Base-by-base conservation (phyloP, 2,888 invertebrate species). In the Actias luna region DNA sequence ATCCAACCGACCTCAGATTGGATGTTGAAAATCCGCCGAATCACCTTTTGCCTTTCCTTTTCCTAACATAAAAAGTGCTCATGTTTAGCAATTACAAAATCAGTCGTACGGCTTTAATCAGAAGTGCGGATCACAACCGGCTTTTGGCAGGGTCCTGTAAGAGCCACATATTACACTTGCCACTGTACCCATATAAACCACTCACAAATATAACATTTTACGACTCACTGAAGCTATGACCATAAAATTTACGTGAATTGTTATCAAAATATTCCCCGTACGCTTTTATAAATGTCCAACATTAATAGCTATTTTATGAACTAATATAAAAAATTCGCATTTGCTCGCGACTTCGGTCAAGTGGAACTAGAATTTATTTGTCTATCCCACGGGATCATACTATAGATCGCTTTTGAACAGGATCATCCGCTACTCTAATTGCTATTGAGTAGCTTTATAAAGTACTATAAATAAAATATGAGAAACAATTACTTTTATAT, bases 121-220 rank as follows among this genome's bases (percentile, higher is more conserved):
- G 69, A 66, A 68, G 67, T 66, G 62, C 66, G 61, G 58, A 50
- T 67, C 29, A 29, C 59, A 42, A 42, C 27, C 36, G 29, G 27
- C 73, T 31, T 42, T 55, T 57, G 18, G 12, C 31, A 18, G 31
- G 25, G n/a, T 18, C 61, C 55, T 57, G 29, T 16, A 25, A 57
- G 27, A 36, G 29, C n/a, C 35, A 74, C 78, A 74, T 76, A 74
- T 74, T 70, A 69, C 68, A 65, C 68, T 69, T 73, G 63, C 70
- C 69, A 71, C 74, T 76, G 74, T 75, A 76, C 74, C 73, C 74
- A 73, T 72, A 76, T 72, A 76, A 73, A 67, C 71, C 64, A 62
- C 71, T 55, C 65, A 67, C 71, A 69, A 73, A 74, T 72, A 71
- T 67, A 65, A 69, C 65, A 65, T 70, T 74, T 75, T 75, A 73